Base-by-base conservation (phyloP, 2,888 invertebrate species). In the Eilema caniola region DNA sequence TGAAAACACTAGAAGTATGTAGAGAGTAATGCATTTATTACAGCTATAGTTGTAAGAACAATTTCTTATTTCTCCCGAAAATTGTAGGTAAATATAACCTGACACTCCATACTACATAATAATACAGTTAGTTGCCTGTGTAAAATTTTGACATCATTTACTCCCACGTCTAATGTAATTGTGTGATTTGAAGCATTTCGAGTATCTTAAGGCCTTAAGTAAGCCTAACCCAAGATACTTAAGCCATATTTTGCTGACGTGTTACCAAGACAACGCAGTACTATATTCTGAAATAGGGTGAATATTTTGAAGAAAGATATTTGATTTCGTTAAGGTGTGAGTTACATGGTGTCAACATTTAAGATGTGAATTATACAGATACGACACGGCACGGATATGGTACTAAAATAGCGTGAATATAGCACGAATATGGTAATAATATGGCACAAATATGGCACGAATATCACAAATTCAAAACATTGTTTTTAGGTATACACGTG, bases 61-160 rank as follows among this genome's bases (percentile, higher is more conserved):
- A n/a, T n/a, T n/a, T n/a, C n/a, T n/a, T n/a, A n/a, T n/a, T n/a
- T n/a, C n/a, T n/a, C n/a, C n/a, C n/a, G n/a, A n/a, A n/a, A n/a
- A n/a, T 47, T 20, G 5, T 47, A 47, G 16, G 16, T 5, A 16
- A 3, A 41, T 16, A 16, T 41, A 16, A 47, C 47, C 47, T 14
- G 1, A 41, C 37, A 62, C 16, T 16, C 37, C 20, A 25, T 25
- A 62, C 41, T 62, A 53, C 53, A n/a, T 53, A 53, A 53, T n/a
- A 5, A 20, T 20, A 24, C n/a, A n/a, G n/a, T 41, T 41, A 20
- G 20, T 16, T 41, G 41, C 20, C 20, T 41, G 62, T 62, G 25
- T 41, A 62, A 41, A 62, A 41, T 62, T 41, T 25, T 41, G 62
- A 25, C 20, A 41, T 25, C 76, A 68, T 73, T 25, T 41, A 25